phyloP scores from a whole-genome alignment of 2,888 invertebrate genomes.

The Hydraecia micacea region DNA sequence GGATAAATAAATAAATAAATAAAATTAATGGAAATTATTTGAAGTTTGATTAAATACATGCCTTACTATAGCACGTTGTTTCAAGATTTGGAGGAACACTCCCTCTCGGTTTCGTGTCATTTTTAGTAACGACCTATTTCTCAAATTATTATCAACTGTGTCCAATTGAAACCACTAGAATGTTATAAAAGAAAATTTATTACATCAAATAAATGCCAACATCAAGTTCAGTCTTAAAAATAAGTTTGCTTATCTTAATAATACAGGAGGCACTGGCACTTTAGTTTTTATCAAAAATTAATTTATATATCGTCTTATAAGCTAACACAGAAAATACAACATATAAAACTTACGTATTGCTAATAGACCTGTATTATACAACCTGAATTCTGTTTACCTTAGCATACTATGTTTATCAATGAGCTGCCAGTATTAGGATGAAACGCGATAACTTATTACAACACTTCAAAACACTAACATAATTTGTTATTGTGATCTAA shows the following conservation, averaged over 20 bases:
- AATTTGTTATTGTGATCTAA: constrained; percentile 44
- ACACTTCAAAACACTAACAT: constrained; percentile 40
- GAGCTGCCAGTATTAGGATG: constrained; percentile 39
- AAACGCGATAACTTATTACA: constrained; percentile 40
- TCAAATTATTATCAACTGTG: too few species aligned
- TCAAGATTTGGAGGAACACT: not conserved
- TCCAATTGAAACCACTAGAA: constrained; percentile 44
- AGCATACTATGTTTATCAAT: constrained; percentile 42
- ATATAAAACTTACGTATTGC: constrained; percentile 69
- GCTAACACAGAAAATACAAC: constrained; percentile 68
- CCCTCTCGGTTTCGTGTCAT: not conserved
- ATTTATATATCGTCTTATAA: constrained; percentile 69
- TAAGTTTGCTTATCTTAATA: constrained; percentile 82
- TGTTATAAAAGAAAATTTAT: constrained; percentile 81
- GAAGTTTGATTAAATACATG: not conserved
- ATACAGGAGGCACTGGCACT: constrained; percentile 88
- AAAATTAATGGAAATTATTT: not conserved
- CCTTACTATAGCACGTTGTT: not conserved
- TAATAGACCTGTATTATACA: constrained; percentile 74
- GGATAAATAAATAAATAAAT: too few species aligned
- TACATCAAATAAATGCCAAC: constrained; percentile 86
- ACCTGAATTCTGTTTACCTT: constrained; percentile 66
- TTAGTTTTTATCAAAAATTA: constrained; percentile 70
- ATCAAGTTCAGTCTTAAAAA: constrained; percentile 88
- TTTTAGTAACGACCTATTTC: not conserved